phyloP scores from a whole-genome alignment of 2,888 invertebrate species.

The Callinectes sapidus region DNA sequence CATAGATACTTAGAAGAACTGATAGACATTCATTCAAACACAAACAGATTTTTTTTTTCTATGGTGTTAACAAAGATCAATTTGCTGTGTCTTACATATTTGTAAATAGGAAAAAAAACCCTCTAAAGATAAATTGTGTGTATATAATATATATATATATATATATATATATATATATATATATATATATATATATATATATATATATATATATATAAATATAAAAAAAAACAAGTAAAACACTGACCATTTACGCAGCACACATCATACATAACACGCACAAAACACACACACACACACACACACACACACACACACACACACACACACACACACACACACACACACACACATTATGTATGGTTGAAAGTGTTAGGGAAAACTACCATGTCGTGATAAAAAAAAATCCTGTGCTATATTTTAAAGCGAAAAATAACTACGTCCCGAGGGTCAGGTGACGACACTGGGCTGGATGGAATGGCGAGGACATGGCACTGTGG shows the following conservation, averaged over 20 bases:
- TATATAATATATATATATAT: too few species aligned
- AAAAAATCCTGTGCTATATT: background rate
- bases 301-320: conserved; percentile 21
- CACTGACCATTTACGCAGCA: background rate
- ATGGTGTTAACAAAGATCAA: background rate
- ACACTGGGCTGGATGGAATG: background rate
- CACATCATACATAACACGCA: too few species aligned
- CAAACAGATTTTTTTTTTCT: background rate
- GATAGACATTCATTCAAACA: background rate
- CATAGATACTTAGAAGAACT: background rate
- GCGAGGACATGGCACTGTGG: conserved; percentile 8
- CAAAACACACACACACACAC: conserved; percentile 16
- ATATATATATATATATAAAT: too few species aligned
- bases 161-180: too few species aligned
- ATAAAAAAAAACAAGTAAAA: background rate
- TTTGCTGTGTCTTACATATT: too few species aligned
- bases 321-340: conserved; percentile 15
- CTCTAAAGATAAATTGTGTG: too few species aligned
- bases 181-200: too few species aligned
- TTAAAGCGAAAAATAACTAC: background rate
- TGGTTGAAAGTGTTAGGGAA: background rate
- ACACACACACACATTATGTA: background rate
- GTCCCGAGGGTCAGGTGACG: background rate
- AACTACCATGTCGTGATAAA: background rate
- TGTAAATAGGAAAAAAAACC: background rate